Conservation (phyloP, 2,888 invertebrate genomes). For the Diarsia mendica region DNA sequence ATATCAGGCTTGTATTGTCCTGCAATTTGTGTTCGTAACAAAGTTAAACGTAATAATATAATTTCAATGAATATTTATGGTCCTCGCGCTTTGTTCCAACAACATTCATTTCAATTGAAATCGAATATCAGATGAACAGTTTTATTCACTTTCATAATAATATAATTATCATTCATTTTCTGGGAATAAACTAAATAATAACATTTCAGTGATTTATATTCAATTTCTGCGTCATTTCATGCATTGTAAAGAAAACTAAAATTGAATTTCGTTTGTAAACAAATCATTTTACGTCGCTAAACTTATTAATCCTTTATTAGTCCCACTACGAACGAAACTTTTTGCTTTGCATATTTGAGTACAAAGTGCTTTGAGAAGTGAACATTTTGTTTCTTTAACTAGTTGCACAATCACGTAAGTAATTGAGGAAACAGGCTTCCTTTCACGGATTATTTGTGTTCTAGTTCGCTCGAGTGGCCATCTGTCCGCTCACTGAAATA, state of each 20-base stretch:
- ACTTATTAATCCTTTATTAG: conserved; percentile 37
- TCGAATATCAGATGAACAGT: conserved; percentile 19
- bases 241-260: conserved; percentile 18
- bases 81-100: conserved; percentile 2
- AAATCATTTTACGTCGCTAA: conserved; percentile 16
- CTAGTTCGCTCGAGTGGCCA: conserved; percentile 7
- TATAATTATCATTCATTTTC: conserved; percentile 20
- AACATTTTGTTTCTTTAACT: conserved; percentile 6
- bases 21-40: conserved; percentile 19
- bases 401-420: conserved; percentile 32
- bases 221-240: not conserved
- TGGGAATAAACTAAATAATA: conserved; percentile 3
- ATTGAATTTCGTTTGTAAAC: conserved; percentile 3
- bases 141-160: conserved; percentile 6
- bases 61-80: conserved; percentile 30
- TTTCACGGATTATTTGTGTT: conserved; percentile 34
- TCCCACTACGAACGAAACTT: conserved; percentile 28
- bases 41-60: conserved; percentile 8
- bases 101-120: conserved; percentile 37
- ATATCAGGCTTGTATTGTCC: conserved; percentile 1
- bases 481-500: conserved; percentile 19
- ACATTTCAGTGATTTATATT: conserved; percentile 16
- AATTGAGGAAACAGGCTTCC: conserved; percentile 15
- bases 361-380: not conserved
- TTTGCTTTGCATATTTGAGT: conserved; percentile 42